phyloP scores from a whole-genome alignment of 2,888 invertebrate genomes.

The Agonum fuliginosum region DNA sequence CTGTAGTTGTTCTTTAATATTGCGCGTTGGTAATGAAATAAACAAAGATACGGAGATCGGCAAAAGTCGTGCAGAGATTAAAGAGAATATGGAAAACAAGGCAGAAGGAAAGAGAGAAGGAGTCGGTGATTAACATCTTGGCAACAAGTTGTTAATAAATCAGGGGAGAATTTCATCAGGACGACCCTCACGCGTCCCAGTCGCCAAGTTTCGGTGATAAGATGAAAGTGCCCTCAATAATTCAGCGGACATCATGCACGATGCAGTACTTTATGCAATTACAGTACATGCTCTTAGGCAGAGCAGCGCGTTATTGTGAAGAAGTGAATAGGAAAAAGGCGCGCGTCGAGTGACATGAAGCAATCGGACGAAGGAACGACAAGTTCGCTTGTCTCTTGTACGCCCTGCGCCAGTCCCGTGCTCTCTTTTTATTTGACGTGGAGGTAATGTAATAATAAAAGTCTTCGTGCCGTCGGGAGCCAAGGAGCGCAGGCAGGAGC shows the following conservation, averaged over 20 bases:
- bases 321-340: no score
- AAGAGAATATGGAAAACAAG: slow-evolving; percentile 43
- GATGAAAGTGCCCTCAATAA: slow-evolving; percentile 51
- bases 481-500: neutral
- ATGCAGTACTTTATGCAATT: no score
- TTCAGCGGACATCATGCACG: slow-evolving; percentile 41
- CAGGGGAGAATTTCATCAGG: slow-evolving; percentile 59
- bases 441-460: slow-evolving; percentile 57
- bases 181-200: slow-evolving; percentile 47
- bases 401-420: slow-evolving; percentile 3
- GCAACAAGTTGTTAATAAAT: slow-evolving; percentile 60
- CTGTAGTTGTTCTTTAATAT: neutral
- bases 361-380: neutral
- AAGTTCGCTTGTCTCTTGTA: neutral
- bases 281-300: no score
- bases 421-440: slow-evolving; percentile 50
- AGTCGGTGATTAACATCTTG: slow-evolving; percentile 59
- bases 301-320: no score
- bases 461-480: slow-evolving; percentile 43
- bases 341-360: neutral
- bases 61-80: slow-evolving; percentile 25
- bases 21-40: slow-evolving; percentile 5
- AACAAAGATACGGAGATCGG: neutral
- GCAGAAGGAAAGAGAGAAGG: slow-evolving; percentile 20
- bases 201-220: slow-evolving; percentile 52